Evolutionary conservation across 2,888 invertebrate species (phyloP).

Genomic region (Petrophora chlorosata): DNA sequence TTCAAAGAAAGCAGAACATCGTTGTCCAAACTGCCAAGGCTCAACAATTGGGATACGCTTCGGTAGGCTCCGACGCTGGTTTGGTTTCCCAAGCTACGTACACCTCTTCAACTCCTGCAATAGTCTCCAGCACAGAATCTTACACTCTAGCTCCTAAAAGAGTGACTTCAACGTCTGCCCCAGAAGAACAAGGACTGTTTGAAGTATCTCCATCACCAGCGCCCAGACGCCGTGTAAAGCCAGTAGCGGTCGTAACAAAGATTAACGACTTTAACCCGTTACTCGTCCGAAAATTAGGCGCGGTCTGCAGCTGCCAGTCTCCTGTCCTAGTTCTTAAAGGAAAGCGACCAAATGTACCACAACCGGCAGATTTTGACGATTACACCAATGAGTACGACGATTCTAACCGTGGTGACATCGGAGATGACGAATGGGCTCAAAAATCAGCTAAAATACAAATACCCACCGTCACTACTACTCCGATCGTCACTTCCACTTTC

Average conservation of each 20-base stretch:
- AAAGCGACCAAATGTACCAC: constrained; percentile 61
- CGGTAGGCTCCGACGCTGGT: constrained; percentile 65
- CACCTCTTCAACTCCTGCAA: constrained; percentile 60
- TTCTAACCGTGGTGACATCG: constrained; percentile 58
- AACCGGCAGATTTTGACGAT: constrained; percentile 56
- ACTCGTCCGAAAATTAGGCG: constrained; percentile 87
- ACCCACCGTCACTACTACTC: constrained; percentile 53
- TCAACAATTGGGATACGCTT: constrained; percentile 64
- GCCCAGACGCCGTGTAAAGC: constrained; percentile 65
- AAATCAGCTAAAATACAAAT: constrained; percentile 51
- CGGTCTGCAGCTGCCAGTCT: constrained; percentile 88
- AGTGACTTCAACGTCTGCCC: constrained; percentile 62
- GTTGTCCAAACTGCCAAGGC: constrained; percentile 70
- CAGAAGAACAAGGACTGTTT: constrained; percentile 64
- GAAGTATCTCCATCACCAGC: constrained; percentile 64
- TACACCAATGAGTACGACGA: constrained; percentile 59
- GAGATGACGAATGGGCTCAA: constrained; percentile 52
- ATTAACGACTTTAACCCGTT: constrained; percentile 89
- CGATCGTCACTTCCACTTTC: constrained; percentile 65
- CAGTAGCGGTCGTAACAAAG: constrained; percentile 85
- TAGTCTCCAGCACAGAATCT: constrained; percentile 52
- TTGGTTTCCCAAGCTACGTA: constrained; percentile 64
- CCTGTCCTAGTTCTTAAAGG: constrained; percentile 81
- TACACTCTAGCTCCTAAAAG: constrained; percentile 48
- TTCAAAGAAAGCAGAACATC: constrained; percentile 63